Evolutionary conservation across 2,113 vertebrate species (phyloP).

Genomic region (Eulemur rufifrons): DNA sequence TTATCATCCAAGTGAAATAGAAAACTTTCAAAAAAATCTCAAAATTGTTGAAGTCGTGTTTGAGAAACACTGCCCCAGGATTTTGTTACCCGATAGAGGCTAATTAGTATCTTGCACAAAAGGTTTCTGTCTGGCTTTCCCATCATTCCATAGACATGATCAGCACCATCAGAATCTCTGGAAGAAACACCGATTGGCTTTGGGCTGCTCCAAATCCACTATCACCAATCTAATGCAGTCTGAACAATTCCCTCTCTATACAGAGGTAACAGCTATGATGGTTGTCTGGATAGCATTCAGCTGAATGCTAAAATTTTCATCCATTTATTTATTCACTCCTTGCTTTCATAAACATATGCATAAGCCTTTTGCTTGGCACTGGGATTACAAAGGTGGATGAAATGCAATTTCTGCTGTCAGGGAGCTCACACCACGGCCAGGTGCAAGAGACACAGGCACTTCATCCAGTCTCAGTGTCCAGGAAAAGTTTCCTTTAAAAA

Average conservation of each 20-base stretch:
- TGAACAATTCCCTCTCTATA: background rate
- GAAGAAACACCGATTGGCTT: background rate
- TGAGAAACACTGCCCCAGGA: background rate
- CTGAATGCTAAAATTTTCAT: background rate
- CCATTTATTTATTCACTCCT: background rate
- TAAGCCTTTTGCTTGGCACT: background rate
- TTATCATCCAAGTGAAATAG: background rate
- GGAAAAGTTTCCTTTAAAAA: background rate
- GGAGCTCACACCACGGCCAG: background rate
- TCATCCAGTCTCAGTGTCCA: background rate
- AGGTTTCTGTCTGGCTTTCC: background rate
- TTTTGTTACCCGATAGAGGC: background rate
- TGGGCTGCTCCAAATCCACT: rapidly evolving
- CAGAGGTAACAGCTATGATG: background rate
- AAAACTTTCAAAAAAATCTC: background rate
- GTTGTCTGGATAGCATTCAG: background rate
- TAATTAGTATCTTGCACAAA: background rate
- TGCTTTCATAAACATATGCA: background rate
- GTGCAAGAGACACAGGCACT: background rate
- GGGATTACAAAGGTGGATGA: background rate
- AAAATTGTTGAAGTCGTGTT: background rate
- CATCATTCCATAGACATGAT: background rate
- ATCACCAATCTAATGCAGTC: background rate
- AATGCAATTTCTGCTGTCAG: background rate
- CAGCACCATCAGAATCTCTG: background rate